Conservation (phyloP, 2,888 invertebrate genomes). For the Drosophila subquinaria region DNA sequence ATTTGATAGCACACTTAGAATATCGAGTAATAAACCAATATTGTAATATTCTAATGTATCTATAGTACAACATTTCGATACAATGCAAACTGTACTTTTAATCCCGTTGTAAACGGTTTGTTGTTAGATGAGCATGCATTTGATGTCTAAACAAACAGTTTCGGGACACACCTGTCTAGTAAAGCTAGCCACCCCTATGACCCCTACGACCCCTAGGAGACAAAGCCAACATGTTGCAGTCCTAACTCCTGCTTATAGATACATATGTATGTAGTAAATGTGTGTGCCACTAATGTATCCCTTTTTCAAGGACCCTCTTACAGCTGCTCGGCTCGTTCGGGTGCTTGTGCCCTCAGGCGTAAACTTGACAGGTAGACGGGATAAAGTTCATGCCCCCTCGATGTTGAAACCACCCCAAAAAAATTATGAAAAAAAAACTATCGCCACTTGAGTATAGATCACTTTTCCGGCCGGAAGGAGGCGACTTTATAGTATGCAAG, state of each 20-base stretch:
- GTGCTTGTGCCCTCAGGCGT: conserved; percentile 70
- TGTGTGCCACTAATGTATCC: conserved; percentile 28
- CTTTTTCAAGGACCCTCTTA: conserved; percentile 62
- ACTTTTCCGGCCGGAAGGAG: conserved; percentile 74
- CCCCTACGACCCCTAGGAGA: conserved; percentile 21
- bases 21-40: neutral
- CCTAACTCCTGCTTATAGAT: conserved; percentile 30
- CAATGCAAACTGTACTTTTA: conserved; percentile 54
- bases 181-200: conserved; percentile 65
- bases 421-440: conserved; percentile 20
- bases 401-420: conserved; percentile 55
- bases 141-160: conserved; percentile 56
- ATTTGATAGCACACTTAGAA: conserved; percentile 17
- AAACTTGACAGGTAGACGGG: conserved; percentile 75
- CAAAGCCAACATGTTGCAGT: conserved; percentile 48
- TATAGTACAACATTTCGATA: neutral
- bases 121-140: conserved; percentile 51
- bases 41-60: neutral
- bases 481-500: conserved; percentile 56
- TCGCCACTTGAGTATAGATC: conserved; percentile 61
- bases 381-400: conserved; percentile 57
- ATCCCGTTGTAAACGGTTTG: conserved; percentile 23
- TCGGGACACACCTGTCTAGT: conserved; percentile 62
- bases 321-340: conserved; percentile 59
- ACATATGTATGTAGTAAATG: neutral